These are phyloP conservation scores for Montipora sp. DNA, from an alignment of 64 coral and sea anemone species.

Conservation along the genomic window DNA sequence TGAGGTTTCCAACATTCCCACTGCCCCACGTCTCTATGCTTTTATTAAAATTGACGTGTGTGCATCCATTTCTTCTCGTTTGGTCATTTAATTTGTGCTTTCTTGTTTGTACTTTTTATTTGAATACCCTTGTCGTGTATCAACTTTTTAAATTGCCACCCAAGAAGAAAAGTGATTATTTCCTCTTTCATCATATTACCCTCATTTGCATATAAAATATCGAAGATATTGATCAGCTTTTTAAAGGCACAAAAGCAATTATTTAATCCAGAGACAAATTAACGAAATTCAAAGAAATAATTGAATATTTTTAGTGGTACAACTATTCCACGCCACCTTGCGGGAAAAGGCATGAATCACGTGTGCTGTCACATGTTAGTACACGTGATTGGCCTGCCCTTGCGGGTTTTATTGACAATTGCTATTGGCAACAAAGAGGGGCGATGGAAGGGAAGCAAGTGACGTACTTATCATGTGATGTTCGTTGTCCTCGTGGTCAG, in stretches of 20 bases:
- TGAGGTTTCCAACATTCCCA: too few relatives aligned
- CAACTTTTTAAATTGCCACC: too few relatives aligned
- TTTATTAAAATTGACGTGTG: too few relatives aligned
- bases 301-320: neutral
- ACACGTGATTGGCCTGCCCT: constrained; percentile 68
- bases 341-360: constrained; percentile 3
- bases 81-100: too few relatives aligned
- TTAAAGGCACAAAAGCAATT: neutral
- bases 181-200: too few relatives aligned
- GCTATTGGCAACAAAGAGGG: constrained; percentile 50
- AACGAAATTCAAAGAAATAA: neutral
- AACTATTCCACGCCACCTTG: neutral
- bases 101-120: too few relatives aligned
- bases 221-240: too few relatives aligned
- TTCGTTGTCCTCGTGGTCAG: constrained; percentile 99
- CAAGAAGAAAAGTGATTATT: too few relatives aligned
- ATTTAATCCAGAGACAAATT: neutral
- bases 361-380: constrained; percentile 74
- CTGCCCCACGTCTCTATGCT: too few relatives aligned
- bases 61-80: too few relatives aligned
- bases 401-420: constrained; percentile 72
- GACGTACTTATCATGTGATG: constrained; percentile 99
- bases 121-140: too few relatives aligned
- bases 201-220: too few relatives aligned
- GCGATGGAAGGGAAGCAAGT: constrained; percentile 55